phyloP scores from a whole-genome alignment of 2,113 vertebrate species.

The Athene noctua region DNA sequence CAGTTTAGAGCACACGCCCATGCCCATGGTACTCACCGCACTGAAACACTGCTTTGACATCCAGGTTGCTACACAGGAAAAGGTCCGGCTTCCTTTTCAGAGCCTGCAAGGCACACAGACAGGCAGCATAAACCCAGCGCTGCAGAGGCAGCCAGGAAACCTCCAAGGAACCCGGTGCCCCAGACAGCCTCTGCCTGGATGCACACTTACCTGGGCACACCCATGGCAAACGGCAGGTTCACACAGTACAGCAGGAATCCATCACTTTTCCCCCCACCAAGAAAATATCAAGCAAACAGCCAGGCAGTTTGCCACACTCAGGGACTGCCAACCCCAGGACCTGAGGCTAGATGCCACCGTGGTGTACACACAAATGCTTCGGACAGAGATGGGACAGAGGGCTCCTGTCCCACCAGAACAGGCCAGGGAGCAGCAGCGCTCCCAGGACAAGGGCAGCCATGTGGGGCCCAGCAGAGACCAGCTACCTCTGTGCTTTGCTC shows the following conservation, averaged over 20 bases:
- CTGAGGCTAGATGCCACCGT: not conserved
- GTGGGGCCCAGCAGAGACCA: not conserved
- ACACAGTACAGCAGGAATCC: slow-evolving; percentile 34
- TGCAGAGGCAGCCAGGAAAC: not conserved
- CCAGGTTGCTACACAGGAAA: slow-evolving; percentile 94
- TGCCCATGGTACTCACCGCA: slow-evolving; percentile 87
- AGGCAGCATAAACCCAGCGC: slow-evolving; percentile 46
- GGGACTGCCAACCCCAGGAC: not conserved
- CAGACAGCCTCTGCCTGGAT: slow-evolving; percentile 20
- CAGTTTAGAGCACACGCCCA: accelerated
- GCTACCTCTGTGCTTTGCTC: not conserved
- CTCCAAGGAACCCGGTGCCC: not conserved
- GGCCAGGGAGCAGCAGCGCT: not conserved
- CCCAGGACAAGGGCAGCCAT: not conserved
- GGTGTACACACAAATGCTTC: not conserved
- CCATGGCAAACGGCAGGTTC: not conserved
- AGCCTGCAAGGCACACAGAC: slow-evolving; percentile 90
- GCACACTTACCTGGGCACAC: slow-evolving; percentile 66
- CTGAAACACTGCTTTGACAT: slow-evolving; percentile 96
- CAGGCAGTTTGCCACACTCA: not conserved
- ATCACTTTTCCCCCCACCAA: not conserved
- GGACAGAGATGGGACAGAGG: not conserved
- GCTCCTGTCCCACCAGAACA: not conserved
- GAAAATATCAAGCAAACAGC: not conserved
- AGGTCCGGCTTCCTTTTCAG: slow-evolving; percentile 98